phyloP scores from a whole-genome alignment of 2,888 invertebrate species.

The Thalpophila matura region DNA sequence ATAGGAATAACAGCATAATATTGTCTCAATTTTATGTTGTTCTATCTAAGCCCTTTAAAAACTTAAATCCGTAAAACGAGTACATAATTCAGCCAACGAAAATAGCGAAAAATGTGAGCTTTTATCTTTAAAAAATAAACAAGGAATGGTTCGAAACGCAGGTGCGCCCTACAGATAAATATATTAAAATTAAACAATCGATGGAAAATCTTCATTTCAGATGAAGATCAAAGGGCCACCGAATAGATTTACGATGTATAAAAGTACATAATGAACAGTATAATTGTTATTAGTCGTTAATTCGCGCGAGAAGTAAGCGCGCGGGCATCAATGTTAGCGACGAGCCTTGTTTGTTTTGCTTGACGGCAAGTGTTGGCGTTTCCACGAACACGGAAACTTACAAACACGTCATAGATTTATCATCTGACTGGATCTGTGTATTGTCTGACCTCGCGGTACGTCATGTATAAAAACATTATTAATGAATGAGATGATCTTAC shows the following conservation, averaged over 20 bases:
- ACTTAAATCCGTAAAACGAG: slow-evolving; percentile 17
- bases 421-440: slow-evolving; percentile 46
- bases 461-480: slow-evolving; percentile 29
- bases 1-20: neutral
- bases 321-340: slow-evolving; percentile 26
- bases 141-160: slow-evolving; percentile 34
- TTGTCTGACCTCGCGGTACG: slow-evolving; percentile 40
- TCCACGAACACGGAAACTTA: slow-evolving; percentile 57
- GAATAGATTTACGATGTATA: slow-evolving; percentile 58
- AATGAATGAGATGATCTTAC: slow-evolving; percentile 25
- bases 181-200: slow-evolving; percentile 38
- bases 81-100: slow-evolving; percentile 21
- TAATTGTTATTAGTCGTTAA: slow-evolving; percentile 65
- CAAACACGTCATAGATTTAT: slow-evolving; percentile 61
- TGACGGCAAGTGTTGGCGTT: slow-evolving; percentile 58
- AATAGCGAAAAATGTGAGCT: slow-evolving; percentile 10
- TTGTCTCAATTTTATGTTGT: slow-evolving; percentile 1
- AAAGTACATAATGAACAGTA: slow-evolving; percentile 61
- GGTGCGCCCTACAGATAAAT: slow-evolving; percentile 46
- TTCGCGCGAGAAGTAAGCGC: slow-evolving; percentile 53
- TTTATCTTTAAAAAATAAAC: slow-evolving; percentile 41
- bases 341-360: slow-evolving; percentile 57
- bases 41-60: neutral
- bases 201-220: slow-evolving; percentile 37
- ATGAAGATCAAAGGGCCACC: slow-evolving; percentile 49